Conservation (phyloP, 2,113 vertebrate genomes). For the Pampusana beccarii region DNA sequence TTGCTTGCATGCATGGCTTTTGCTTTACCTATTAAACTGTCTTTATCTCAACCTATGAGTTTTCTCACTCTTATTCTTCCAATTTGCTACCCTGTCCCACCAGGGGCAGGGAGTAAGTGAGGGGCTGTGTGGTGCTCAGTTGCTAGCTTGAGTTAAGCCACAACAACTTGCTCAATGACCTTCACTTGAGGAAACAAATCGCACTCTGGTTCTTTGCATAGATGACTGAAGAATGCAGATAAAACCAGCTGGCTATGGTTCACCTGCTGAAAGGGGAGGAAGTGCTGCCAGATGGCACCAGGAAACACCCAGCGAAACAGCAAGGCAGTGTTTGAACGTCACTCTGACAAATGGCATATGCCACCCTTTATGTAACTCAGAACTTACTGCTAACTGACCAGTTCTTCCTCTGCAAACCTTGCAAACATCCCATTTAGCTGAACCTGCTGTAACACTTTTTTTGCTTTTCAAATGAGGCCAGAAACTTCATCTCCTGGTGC, state of each 20-base stretch:
- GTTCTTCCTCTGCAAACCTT: neutral
- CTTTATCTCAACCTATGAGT: no score
- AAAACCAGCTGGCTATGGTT: neutral
- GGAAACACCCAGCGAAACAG: rapidly evolving
- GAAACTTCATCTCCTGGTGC: neutral
- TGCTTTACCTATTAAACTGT: no score
- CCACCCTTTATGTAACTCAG: neutral
- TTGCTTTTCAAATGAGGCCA: neutral
- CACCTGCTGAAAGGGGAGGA: neutral
- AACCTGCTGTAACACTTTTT: neutral
- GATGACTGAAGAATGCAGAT: neutral
- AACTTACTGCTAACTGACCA: neutral
- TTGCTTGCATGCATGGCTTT: no score
- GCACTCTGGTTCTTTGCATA: rapidly evolving
- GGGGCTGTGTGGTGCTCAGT: no score
- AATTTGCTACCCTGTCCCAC: no score
- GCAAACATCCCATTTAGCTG: neutral
- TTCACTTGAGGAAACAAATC: neutral
- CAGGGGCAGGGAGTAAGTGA: no score
- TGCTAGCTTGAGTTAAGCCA: no score
- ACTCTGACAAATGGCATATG: rapidly evolving
- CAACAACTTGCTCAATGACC: neutral
- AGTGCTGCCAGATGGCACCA: neutral
- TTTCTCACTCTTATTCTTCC: no score
- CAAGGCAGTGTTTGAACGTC: rapidly evolving